These are phyloP conservation scores for Buteo buteo DNA, from an alignment of 2,113 vertebrate genomes.

Conservation along the genomic window DNA sequence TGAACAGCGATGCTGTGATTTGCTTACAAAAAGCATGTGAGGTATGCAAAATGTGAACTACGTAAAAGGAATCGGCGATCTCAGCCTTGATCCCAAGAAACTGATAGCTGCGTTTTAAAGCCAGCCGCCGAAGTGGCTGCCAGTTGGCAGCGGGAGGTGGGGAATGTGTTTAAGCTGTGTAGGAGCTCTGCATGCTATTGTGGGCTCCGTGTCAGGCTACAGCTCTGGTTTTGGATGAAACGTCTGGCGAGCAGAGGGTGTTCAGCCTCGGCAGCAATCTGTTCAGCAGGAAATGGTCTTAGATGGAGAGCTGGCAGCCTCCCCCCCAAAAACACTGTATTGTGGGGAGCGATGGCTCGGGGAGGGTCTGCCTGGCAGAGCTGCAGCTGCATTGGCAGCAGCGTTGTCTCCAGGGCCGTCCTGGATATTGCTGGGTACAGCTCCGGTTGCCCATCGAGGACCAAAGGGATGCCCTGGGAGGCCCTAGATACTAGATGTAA, in stretches of 20 bases:
- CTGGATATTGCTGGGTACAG: not conserved
- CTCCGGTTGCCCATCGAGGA: not conserved
- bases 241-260: not conserved
- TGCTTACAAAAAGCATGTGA: not conserved
- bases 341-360: not conserved
- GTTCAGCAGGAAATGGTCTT: no score
- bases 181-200: not conserved
- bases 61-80: not conserved
- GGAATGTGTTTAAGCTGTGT: accelerated
- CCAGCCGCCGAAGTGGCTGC: not conserved
- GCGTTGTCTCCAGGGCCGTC: not conserved
- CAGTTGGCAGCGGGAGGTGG: not conserved
- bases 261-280: not conserved
- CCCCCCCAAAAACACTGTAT: accelerated
- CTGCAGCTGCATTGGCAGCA: not conserved
- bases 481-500: no score
- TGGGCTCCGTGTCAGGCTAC: not conserved
- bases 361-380: not conserved
- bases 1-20: not conserved
- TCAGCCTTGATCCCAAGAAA: not conserved
- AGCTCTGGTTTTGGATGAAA: not conserved
- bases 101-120: not conserved
- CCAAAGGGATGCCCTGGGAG: no score
- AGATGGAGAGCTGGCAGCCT: not conserved
- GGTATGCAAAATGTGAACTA: accelerated